These are phyloP conservation scores for Halotydeus destructor DNA, from an alignment of 1,140 invertebrate genomes.

Conservation along the genomic window DNA sequence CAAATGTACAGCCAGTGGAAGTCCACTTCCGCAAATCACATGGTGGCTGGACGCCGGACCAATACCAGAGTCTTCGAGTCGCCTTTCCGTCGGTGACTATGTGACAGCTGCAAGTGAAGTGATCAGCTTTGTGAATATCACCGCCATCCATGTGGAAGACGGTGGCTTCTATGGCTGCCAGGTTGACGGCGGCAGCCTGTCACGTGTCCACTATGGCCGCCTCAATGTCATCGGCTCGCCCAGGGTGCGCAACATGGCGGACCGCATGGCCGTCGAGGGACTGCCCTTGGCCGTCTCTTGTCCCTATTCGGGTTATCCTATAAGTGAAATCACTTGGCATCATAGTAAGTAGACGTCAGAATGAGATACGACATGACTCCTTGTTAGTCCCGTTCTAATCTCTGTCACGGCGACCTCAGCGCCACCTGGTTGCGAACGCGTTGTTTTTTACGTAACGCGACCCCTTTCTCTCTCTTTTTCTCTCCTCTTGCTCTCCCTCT, in stretches of 20 bases:
- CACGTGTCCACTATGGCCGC: constrained; percentile 49
- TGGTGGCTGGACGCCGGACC: constrained; percentile 64
- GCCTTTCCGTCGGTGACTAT: constrained; percentile 48
- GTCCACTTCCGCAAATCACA: constrained; percentile 76
- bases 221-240: constrained; percentile 70
- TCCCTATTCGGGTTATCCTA: constrained; percentile 34
- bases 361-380: neutral
- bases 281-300: constrained; percentile 64
- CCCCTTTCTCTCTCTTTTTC: too few relatives aligned
- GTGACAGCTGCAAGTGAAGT: constrained; percentile 30
- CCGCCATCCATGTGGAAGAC: constrained; percentile 28
- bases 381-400: too few relatives aligned
- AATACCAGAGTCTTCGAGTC: constrained; percentile 12
- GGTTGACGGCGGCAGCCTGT: constrained; percentile 54
- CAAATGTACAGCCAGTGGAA: constrained; percentile 52
- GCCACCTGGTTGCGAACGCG: too few relatives aligned
- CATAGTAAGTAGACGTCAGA: neutral
- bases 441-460: too few relatives aligned
- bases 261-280: constrained; percentile 68
- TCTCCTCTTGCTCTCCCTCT: too few relatives aligned
- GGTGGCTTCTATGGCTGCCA: constrained; percentile 74
- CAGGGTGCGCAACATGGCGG: constrained; percentile 68
- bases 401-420: too few relatives aligned
- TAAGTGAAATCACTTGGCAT: constrained; percentile 48
- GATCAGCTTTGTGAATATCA: constrained; percentile 23